A percentile compares a stretch with the other conserved stretches of the same genome.
These are phyloP conservation scores for Cheirogaleus major DNA, from an alignment of 2,797 vertebrate species.

Conservation along the genomic window DNA sequence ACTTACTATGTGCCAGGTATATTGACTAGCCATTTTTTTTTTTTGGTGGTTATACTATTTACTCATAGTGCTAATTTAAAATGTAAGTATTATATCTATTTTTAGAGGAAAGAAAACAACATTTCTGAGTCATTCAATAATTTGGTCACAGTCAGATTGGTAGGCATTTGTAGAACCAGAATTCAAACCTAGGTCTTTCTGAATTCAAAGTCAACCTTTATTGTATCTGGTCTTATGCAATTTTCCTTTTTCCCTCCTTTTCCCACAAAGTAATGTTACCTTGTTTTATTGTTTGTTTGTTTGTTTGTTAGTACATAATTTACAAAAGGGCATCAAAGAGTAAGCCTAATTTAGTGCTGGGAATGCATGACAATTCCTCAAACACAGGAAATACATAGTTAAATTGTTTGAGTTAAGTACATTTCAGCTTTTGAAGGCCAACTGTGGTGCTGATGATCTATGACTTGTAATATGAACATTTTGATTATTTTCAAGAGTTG, in stretches of 20 bases:
- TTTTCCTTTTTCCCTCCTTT: not conserved
- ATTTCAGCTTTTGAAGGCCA: conserved; percentile 62
- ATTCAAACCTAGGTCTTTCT: not conserved
- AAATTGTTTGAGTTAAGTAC: conserved; percentile 49
- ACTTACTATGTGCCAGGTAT: not conserved
- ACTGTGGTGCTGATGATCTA: not conserved
- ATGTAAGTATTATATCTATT: not conserved
- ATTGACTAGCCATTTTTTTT: not conserved
- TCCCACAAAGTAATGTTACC: not conserved
- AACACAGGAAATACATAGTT: conserved; percentile 65
- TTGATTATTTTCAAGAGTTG: conserved; percentile 33
- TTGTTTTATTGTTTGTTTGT: not conserved
- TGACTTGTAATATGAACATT: not conserved
- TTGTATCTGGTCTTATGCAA: not conserved
- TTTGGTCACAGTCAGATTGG: not conserved
- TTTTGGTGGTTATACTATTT: not conserved
- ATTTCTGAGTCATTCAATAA: not conserved
- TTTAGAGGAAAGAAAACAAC: not conserved
- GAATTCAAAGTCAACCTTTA: not conserved
- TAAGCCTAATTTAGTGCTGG: not conserved
- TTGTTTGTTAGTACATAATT: not conserved
- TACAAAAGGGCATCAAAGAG: not conserved
- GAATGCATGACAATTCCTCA: conserved; percentile 50
- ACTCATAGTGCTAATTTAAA: not conserved
- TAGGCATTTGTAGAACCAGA: not conserved